Percentiles rank a stretch among this genome's conserved stretches.
phyloP scores from a whole-genome alignment of 64 coral and sea anemone species.

The Stylophora pistillata region DNA sequence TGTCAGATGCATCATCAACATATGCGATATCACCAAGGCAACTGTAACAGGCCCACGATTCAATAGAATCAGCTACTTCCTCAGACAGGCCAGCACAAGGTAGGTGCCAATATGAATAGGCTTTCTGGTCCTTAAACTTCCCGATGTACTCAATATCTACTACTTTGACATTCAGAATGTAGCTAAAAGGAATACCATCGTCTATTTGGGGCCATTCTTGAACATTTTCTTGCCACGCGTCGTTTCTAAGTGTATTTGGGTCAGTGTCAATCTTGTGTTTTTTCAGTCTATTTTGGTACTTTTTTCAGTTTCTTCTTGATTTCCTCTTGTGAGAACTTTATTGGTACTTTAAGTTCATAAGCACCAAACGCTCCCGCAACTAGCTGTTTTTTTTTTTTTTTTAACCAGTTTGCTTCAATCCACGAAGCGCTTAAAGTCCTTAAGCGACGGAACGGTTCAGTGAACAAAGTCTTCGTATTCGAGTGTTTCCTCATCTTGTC shows the following conservation, averaged over 20 bases:
- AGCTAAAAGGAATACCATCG: conserved; percentile 58
- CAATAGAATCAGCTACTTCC: no score
- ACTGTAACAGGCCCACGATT: no score
- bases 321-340: conserved; percentile 15
- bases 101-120: conserved; percentile 65
- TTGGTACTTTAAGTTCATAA: conserved; percentile 26
- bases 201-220: conserved; percentile 58
- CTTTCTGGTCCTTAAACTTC: conserved; percentile 69
- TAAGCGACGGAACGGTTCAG: conserved; percentile 65
- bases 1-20: no score
- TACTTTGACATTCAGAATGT: conserved; percentile 59
- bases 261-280: conserved; percentile 35
- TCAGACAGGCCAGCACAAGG: no score
- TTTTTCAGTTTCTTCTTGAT: conserved; percentile 30
- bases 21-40: no score
- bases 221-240: conserved; percentile 35
- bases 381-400: conserved; percentile 63
- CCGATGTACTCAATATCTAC: conserved; percentile 70
- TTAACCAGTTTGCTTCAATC: conserved; percentile 53
- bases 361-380: conserved; percentile 61
- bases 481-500: conserved; percentile 59
- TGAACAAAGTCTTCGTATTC: conserved; percentile 75
- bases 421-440: conserved; percentile 63
- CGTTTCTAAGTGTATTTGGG: conserved; percentile 43
- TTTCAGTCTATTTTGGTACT: conserved; percentile 42